phyloP scores from a whole-genome alignment of 2,888 invertebrate species.

The Leptopilina syphax region DNA sequence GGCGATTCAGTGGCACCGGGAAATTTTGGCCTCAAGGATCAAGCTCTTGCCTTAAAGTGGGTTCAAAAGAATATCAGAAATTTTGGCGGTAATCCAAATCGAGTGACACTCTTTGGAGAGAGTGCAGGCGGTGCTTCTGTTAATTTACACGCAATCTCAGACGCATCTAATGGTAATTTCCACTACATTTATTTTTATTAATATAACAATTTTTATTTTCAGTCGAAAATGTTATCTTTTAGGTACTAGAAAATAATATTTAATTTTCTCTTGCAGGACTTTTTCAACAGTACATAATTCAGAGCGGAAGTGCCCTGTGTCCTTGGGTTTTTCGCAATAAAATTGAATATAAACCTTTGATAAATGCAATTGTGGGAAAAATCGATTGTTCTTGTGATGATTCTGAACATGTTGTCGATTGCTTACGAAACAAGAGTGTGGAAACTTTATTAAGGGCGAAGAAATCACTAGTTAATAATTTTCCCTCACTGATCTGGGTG shows the following conservation, averaged over 20 bases:
- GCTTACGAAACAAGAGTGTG: conserved; percentile 79
- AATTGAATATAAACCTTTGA: conserved; percentile 80
- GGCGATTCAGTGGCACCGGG: conserved; percentile 55
- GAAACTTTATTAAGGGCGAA: not conserved
- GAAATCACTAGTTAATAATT: not conserved
- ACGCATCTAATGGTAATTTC: conserved; percentile 10
- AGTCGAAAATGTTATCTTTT: not conserved
- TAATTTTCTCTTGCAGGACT: conserved; percentile 49
- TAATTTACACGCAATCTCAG: conserved; percentile 51
- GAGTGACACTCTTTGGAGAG: conserved; percentile 56
- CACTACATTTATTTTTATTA: not conserved
- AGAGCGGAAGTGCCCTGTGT: conserved; percentile 51
- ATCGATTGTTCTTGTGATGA: conserved; percentile 80
- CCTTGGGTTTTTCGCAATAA: conserved; percentile 65
- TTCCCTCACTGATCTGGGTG: not conserved
- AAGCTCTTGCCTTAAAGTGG: conserved; percentile 18
- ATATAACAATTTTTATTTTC: not conserved
- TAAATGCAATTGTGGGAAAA: conserved; percentile 80
- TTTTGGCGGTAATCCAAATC: conserved; percentile 53
- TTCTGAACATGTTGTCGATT: conserved; percentile 79
- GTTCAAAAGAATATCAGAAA: conserved; percentile 44
- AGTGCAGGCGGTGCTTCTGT: conserved; percentile 50
- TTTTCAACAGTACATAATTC: conserved; percentile 58
- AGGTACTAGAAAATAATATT: not conserved
- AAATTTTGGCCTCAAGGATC: conserved; percentile 58